Evolutionary conservation across 1,140 invertebrate genomes (phyloP).

Genomic region (Euwallacea similis): DNA sequence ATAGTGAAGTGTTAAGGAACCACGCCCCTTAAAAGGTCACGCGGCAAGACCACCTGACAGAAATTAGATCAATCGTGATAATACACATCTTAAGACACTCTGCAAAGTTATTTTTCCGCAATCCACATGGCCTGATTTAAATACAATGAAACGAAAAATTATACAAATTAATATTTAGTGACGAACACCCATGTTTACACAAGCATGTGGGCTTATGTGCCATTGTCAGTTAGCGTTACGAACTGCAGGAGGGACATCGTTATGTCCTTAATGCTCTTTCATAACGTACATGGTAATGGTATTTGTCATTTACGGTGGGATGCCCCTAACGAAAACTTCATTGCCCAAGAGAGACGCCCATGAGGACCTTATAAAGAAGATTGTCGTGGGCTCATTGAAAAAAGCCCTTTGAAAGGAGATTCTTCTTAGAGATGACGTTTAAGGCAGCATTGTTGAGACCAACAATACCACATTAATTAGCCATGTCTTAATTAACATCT

Average conservation of each 20-base stretch:
- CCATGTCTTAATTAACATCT: no score
- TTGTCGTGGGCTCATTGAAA: no score
- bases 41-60: constrained; percentile 3
- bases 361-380: no score
- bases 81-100: neutral
- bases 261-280: no score
- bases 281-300: no score
- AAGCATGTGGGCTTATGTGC: neutral
- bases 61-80: neutral
- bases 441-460: no score
- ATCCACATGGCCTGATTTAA: neutral
- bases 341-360: no score
- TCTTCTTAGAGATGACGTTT: no score
- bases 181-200: neutral
- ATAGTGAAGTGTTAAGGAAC: constrained; percentile 11
- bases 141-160: neutral
- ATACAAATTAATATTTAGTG: neutral
- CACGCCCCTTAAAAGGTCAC: constrained; percentile 24
- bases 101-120: neutral
- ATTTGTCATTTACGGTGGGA: no score
- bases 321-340: no score
- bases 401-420: no score
- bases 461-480: no score
- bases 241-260: neutral
- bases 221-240: neutral